These are phyloP conservation scores for Actenoides lindsayi DNA, from an alignment of 2,113 vertebrate species.

Conservation along the genomic window DNA sequence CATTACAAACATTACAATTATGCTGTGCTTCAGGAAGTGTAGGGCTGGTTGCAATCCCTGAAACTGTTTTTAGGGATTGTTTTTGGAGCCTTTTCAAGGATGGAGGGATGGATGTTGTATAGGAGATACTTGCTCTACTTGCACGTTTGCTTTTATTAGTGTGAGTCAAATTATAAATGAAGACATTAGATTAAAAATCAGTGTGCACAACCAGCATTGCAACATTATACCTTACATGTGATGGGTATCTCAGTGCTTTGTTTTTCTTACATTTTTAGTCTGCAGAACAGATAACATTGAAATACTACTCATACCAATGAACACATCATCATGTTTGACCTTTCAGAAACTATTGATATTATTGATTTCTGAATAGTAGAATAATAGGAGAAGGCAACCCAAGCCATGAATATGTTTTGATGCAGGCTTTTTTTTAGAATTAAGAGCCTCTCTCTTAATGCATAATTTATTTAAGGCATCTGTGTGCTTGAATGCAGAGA, in stretches of 20 bases:
- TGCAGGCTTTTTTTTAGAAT: background rate
- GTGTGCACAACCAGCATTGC: background rate
- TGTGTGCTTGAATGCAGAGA: background rate
- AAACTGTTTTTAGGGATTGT: background rate
- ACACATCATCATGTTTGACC: background rate
- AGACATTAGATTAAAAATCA: background rate
- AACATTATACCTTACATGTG: background rate
- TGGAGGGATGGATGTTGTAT: background rate
- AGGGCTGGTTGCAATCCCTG: background rate
- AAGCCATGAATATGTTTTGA: background rate
- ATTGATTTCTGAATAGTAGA: constrained; percentile 18
- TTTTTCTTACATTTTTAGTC: background rate
- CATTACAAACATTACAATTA: background rate
- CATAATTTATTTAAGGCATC: constrained; percentile 23
- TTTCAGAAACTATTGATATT: constrained; percentile 30
- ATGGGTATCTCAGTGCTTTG: background rate
- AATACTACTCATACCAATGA: background rate
- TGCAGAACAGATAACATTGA: background rate
- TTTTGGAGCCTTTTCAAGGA: background rate
- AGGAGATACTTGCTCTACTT: background rate
- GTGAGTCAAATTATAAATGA: background rate
- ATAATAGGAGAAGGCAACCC: background rate
- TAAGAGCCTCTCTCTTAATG: constrained; percentile 17
- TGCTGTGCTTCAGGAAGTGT: background rate
- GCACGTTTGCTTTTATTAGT: background rate